phyloP scores from a whole-genome alignment of 2,113 vertebrate species.

The Rhadina sibilatrix region DNA sequence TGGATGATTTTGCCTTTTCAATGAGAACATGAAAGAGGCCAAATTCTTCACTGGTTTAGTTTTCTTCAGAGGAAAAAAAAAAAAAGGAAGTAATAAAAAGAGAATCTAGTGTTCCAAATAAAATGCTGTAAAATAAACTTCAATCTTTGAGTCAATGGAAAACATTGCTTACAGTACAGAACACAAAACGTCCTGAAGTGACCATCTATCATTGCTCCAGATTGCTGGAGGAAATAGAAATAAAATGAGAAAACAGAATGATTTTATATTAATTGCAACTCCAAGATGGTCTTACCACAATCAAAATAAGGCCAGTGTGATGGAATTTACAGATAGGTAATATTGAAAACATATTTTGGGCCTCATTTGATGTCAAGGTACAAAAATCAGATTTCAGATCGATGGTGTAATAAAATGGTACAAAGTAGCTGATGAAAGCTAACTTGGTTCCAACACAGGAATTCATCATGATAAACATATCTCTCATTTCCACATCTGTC shows the following conservation, averaged over 20 bases:
- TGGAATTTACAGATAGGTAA: slow-evolving; percentile 29
- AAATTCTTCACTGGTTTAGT: neutral
- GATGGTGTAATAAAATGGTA: slow-evolving; percentile 33
- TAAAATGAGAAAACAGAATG: neutral
- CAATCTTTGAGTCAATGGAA: slow-evolving; percentile 10
- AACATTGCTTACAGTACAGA: slow-evolving; percentile 20
- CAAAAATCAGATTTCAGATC: slow-evolving; percentile 39
- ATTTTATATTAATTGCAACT: slow-evolving; percentile 38
- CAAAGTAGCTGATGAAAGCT: slow-evolving; percentile 53
- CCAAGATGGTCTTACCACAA: neutral
- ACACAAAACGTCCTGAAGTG: neutral
- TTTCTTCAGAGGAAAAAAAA: neutral
- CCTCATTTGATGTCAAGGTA: slow-evolving; percentile 13
- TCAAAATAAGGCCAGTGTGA: slow-evolving; percentile 4
- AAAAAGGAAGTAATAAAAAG: neutral
- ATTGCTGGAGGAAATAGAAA: slow-evolving; percentile 4
- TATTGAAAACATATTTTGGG: slow-evolving; percentile 31
- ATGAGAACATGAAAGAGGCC: neutral
- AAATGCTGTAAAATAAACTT: neutral
- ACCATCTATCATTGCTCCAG: neutral
- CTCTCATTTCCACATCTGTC: slow-evolving; percentile 42
- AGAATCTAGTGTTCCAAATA: neutral
- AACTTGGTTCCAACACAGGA: slow-evolving; percentile 34
- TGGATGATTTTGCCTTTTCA: neutral
- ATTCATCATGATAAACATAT: slow-evolving; percentile 27